Base-by-base conservation (phyloP, 37 sponge, comb jelly and placozoan species). In the Bolinopsis microptera region DNA sequence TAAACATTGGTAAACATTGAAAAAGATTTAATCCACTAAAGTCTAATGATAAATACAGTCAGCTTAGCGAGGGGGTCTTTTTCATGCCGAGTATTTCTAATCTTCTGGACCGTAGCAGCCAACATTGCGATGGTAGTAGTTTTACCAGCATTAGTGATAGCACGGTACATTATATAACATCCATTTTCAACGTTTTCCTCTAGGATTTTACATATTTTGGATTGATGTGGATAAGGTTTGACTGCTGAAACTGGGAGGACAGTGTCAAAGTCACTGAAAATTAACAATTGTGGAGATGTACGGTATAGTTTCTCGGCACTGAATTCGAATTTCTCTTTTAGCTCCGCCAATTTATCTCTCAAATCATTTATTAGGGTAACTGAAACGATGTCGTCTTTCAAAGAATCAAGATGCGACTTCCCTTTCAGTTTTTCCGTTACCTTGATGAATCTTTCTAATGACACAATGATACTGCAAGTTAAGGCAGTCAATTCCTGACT, bases 111-210 rank as follows among this genome's bases (percentile, higher is more conserved):
- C 36, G 61, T 39, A 5, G 90, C 90, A 2, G 90, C 90, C 21
- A 86, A 48, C n/a, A 38, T 36, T 40, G 39, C 90, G 18, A 86
- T 41, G n/a, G 90, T 86, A 9, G 90, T 86, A n/a, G 90, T 86
- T 40, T 86, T 86, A 86, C 90, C 90, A 40, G 90, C 90, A 86
- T 86, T 86, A 86, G 90, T 86, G 13, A 86, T 34, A 28, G 90
- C 90, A 16, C 90, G 34, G 31, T 86, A 86, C 90, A 86, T 38
- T 18, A 86, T 38, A 40, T 86, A 86, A 39, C 90, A 86, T 18
- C 90, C 90, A 86, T 41, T 86, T 27, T 86, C 90, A 28, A 86
- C 0, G 22, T 39, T 41, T 22, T 41, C 35, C 90, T 86, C 90
- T 1, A 86, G 38, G 2, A 86, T 41, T 48, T 86, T 38, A 39